phyloP scores from a whole-genome alignment of 2,888 invertebrate genomes.

The Temnothorax unifasciatus region DNA sequence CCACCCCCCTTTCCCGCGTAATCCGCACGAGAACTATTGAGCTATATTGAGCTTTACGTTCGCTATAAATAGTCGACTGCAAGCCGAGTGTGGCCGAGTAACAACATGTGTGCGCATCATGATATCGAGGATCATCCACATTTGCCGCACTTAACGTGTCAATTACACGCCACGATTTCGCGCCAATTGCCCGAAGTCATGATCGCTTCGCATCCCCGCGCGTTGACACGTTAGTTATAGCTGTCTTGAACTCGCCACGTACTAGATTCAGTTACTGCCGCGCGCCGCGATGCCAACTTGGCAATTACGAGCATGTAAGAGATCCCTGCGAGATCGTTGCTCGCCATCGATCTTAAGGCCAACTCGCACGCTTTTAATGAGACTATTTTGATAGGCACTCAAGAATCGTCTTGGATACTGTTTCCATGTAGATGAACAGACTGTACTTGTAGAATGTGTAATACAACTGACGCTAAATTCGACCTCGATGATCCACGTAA shows the following conservation, averaged over 20 bases:
- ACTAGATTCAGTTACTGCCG: slow-evolving; percentile 14
- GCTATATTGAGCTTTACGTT: slow-evolving; percentile 18
- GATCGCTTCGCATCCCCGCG: slow-evolving; percentile 34
- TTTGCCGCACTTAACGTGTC: slow-evolving; percentile 28
- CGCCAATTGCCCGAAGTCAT: slow-evolving; percentile 56
- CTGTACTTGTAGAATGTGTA: background rate
- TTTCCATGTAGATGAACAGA: background rate
- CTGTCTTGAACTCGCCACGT: slow-evolving; percentile 21
- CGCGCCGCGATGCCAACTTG: slow-evolving; percentile 21
- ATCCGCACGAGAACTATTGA: background rate
- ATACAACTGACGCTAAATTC: background rate
- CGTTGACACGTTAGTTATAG: slow-evolving; percentile 47
- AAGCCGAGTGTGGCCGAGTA: slow-evolving; percentile 3
- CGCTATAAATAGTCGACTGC: slow-evolving; percentile 41
- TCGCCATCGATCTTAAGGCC: slow-evolving; percentile 4
- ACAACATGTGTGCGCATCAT: background rate
- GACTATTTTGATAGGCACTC: background rate
- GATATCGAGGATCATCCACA: background rate
- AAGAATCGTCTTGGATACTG: background rate
- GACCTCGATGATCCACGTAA: background rate
- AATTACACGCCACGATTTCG: slow-evolving; percentile 53
- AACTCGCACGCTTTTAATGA: background rate
- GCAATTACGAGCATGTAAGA: slow-evolving; percentile 24
- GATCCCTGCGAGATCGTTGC: slow-evolving; percentile 4
- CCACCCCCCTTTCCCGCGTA: background rate